Percentiles rank a stretch among this genome's conserved stretches.
Conservation (phyloP, 2,113 vertebrate genomes). For the Varanus salvator region DNA sequence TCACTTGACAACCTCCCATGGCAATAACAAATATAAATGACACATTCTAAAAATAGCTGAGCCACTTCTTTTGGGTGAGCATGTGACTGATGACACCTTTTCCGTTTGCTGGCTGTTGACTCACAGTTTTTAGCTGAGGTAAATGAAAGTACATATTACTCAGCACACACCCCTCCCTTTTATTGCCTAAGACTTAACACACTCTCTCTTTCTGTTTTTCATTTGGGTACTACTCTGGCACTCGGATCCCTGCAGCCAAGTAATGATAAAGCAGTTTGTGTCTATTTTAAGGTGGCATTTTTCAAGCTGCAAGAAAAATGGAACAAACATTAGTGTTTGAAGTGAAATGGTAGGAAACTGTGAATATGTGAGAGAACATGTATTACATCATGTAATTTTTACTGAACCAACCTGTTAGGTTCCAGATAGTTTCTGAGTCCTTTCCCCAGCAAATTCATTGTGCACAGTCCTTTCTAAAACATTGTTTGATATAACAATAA, state of each 20-base stretch:
- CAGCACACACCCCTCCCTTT: neutral
- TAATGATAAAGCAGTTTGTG: neutral
- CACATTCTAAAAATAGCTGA: constrained; percentile 23
- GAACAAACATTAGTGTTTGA: neutral
- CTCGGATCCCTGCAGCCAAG: neutral
- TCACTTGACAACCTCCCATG: neutral
- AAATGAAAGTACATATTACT: constrained; percentile 55
- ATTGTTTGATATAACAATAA: neutral
- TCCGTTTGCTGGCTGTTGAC: constrained; percentile 19
- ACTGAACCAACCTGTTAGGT: neutral
- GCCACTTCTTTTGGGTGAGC: constrained; percentile 31
- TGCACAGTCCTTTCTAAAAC: no score
- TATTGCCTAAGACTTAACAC: constrained; percentile 55
- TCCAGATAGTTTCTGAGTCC: neutral
- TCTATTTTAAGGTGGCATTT: neutral
- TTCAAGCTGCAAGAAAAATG: neutral
- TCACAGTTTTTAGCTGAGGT: constrained; percentile 32
- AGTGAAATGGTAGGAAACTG: neutral
- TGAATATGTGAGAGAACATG: no score
- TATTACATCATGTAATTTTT: neutral
- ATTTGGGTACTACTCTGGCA: constrained; percentile 7
- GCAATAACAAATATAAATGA: constrained; percentile 21
- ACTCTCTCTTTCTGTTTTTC: constrained; percentile 38
- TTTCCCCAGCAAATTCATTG: neutral
- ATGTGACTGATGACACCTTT: constrained; percentile 35